Conservation (phyloP, 2,797 vertebrate species). For the Holocentrus rufus region DNA sequence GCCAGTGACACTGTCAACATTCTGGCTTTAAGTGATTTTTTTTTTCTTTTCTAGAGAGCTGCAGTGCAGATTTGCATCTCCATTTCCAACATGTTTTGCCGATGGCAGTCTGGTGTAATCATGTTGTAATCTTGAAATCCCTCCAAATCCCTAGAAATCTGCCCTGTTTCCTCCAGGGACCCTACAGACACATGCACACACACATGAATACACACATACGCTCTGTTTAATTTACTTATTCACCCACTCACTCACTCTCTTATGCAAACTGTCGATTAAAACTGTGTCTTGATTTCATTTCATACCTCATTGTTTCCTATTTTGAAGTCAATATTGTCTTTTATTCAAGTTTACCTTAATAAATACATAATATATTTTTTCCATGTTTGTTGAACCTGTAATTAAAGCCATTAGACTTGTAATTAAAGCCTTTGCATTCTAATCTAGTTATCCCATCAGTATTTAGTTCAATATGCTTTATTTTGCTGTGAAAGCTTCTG, state of each 20-base stretch:
- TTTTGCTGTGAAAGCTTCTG: neutral
- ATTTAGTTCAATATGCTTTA: constrained; percentile 8
- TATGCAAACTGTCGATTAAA: constrained; percentile 11
- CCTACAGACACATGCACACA: constrained; percentile 2
- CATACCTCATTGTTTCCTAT: too few species aligned
- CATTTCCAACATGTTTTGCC: constrained; percentile 58
- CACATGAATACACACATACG: constrained; percentile 10
- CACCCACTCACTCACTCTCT: neutral
- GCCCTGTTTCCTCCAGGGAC: constrained; percentile 31
- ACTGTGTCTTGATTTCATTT: neutral
- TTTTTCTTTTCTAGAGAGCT: constrained; percentile 5
- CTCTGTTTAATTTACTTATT: constrained; percentile 1
- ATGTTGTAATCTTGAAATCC: constrained; percentile 80
- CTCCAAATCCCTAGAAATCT: constrained; percentile 79
- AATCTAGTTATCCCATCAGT: neutral
- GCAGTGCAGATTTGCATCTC: constrained; percentile 59
- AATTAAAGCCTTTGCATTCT: neutral
- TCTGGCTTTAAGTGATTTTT: constrained; percentile 37
- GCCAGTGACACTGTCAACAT: constrained; percentile 13
- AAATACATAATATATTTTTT: neutral
- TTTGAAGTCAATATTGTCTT: neutral
- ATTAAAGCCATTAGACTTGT: neutral
- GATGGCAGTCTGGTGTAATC: constrained; percentile 67
- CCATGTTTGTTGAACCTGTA: neutral
- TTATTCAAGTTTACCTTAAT: neutral